Conservation (phyloP, 2,888 invertebrate genomes). For the Emmelina monodactyla region DNA sequence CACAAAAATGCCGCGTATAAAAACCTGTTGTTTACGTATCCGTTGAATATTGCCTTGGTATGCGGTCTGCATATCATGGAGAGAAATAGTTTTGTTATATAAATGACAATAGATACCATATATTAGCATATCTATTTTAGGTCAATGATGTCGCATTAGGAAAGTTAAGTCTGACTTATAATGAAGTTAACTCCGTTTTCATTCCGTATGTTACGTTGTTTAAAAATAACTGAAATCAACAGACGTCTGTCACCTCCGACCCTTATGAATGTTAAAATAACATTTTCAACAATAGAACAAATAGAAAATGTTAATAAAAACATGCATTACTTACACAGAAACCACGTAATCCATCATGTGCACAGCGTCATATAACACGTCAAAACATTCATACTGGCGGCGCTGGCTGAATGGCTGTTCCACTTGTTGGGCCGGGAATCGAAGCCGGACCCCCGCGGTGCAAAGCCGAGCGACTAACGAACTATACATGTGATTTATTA, state of each 20-base stretch:
- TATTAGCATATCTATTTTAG: constrained; percentile 23
- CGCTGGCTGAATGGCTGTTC: constrained; percentile 45
- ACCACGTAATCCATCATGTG: constrained; percentile 37
- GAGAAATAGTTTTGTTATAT: constrained; percentile 23
- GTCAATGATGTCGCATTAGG: constrained; percentile 17
- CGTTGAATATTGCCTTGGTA: constrained; percentile 15
- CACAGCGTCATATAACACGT: constrained; percentile 42
- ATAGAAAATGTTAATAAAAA: too few species aligned
- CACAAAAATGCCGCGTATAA: constrained; percentile 14
- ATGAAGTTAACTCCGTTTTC: background rate
- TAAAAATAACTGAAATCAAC: constrained; percentile 15
- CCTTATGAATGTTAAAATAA: too few species aligned
- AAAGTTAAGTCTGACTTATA: too few species aligned
- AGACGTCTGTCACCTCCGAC: too few species aligned
- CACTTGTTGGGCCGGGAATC: constrained; percentile 51
- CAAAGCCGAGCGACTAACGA: constrained; percentile 55
- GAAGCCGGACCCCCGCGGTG: constrained; percentile 53
- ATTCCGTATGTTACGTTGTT: too few species aligned
- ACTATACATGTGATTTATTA: constrained; percentile 53
- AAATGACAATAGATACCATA: constrained; percentile 28
- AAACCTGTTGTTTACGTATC: constrained; percentile 27
- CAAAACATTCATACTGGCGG: constrained; percentile 57
- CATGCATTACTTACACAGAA: too few species aligned
- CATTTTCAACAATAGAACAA: too few species aligned
- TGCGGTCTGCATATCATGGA: constrained; percentile 20